Base-by-base conservation (phyloP, 2,888 invertebrate species). In the Sminthurides aquaticus region DNA sequence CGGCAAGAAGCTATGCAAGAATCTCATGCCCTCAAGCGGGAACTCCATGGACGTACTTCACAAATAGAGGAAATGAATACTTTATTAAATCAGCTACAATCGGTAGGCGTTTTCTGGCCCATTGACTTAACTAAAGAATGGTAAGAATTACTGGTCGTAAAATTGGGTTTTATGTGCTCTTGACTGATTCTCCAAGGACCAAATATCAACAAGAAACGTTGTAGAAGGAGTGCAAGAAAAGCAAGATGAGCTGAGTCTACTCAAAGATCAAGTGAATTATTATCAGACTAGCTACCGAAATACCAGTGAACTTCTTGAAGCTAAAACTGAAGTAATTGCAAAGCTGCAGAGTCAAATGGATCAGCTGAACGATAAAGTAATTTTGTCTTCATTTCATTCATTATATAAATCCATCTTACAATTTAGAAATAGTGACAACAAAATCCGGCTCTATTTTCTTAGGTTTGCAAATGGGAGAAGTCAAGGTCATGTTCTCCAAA, bases 61-160 rank as follows among this genome's bases (percentile, higher is more conserved):
- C 68, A 71, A 62, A 68, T 74, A 67, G 64, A 70, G 52, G 70
- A 74, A 49, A 71, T 72, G 64, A 71, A 71, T 52, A 63, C 64
- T 43, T 55, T 68, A 24, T 61, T 73, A 15, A 67, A 70, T 29
- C 68, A 57, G 58, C 57, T 73, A 25, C 69, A 67, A 59, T 62
- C 65, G 49, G 74, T 74, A 57, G 26, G 18, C 26, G 15, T 25
- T 57, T 57, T 25, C 24, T 8, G n/a, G 5, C 54, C 5, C 24
- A 52, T 8, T 52, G 5, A 43, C 18, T 15, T 43, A 43, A 11
- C 11, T 15, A 15, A 18, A 15, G 11, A 43, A 43, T 15, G 11
- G 11, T 43, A 43, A 43, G 11, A 15, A 11, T 15, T 43, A 43
- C 48, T 43, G 48, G 48, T 11, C 11, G 18, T 48, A 49, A 11